Base-by-base conservation (phyloP, 2,113 vertebrate species). In the Cephalopholis sonnerati region DNA sequence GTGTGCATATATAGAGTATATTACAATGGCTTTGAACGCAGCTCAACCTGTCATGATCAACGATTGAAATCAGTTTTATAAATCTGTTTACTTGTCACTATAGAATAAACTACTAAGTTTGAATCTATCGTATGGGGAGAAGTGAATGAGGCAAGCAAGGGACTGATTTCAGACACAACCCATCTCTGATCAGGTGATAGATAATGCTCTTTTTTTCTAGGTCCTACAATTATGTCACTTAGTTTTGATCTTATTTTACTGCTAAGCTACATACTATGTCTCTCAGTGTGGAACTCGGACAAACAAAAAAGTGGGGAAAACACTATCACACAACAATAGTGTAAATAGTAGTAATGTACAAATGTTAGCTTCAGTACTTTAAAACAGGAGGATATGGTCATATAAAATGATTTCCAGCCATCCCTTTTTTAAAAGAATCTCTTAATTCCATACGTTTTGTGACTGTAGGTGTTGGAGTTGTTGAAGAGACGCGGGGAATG, bases 401-500 rank as follows among this genome's bases (percentile, higher is more conserved):
- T 59, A 18, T 8, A 29, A 24, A 18, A 59, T 29, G 18, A 29
- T 59, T 59, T 59, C 16, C 24, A 25, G 7, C 57, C 22, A 8
- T 36, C 18, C 20, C 3, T n/a, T 0, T 16, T 6, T 17, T 44
- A 12, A 11, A 11, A 12, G 7, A 36, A 36, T 36, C 32, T 36
- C 1, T 36, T 48, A 48, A 29, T 4, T 13, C 1, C 7, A 4
- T 7, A 0, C 61, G 41, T 51, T 67, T 51, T 72, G 10, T 41
- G n/a, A 2, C 48, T 1, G 18, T 15, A 96, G 95, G 94, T 99
- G 44, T 88, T 99, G 91, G 97, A 99, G 93, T 93, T 97, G 85
- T 82, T 99, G 88, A 96, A 91, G 77, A 89, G 48, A 76, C 78
- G 71, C 58, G 88, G 71, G 0, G 92, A 91, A 58, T 92, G 73